Conservation (phyloP, 2,888 invertebrate species). For the Heliconius aoede region DNA sequence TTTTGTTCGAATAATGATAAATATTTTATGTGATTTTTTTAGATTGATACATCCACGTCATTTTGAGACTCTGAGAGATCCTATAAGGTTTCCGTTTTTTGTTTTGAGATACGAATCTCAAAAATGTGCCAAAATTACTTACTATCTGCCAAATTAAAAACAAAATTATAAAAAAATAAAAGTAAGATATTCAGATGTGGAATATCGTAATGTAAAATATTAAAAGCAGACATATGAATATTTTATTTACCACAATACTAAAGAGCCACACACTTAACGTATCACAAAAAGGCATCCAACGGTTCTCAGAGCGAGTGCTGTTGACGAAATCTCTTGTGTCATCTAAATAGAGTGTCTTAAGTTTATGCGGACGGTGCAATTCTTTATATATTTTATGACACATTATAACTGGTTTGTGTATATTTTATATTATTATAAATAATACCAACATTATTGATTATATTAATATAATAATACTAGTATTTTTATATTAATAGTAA, state of each 20-base stretch:
- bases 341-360: conserved; percentile 41
- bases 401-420: not conserved
- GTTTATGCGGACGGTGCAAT: conserved; percentile 37
- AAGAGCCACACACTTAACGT: conserved; percentile 39
- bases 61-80: no score
- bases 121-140: not conserved
- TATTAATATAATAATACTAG: not conserved
- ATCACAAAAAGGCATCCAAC: conserved; percentile 45
- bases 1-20: no score
- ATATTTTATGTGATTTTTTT: no score
- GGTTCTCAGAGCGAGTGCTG: conserved; percentile 38
- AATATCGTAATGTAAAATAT: not conserved
- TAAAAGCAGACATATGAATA: not conserved
- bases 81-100: no score
- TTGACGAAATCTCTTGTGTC: conserved; percentile 46
- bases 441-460: not conserved
- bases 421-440: not conserved
- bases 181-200: not conserved
- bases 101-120: no score
- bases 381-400: conserved; percentile 24
- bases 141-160: not conserved
- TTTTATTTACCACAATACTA: conserved; percentile 24
- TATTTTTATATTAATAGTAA: not conserved
- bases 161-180: not conserved
- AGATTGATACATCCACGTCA: no score